These are phyloP conservation scores for Teleogryllus oceanicus DNA, from an alignment of 2,888 invertebrate species.

Conservation along the genomic window DNA sequence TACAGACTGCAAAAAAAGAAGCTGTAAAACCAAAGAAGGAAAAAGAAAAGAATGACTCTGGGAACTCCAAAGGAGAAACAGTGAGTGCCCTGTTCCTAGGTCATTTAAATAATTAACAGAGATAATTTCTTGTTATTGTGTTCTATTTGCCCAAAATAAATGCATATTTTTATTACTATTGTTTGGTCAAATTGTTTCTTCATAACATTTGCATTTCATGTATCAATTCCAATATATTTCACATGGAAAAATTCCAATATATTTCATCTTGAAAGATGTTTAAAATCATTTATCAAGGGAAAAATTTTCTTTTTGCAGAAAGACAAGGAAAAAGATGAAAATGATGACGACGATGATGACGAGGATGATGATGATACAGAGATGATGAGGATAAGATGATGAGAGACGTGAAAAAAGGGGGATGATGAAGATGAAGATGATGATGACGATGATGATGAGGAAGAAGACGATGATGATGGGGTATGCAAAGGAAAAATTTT, in stretches of 20 bases:
- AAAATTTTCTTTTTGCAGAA: constrained; percentile 19
- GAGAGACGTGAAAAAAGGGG: too few relatives aligned
- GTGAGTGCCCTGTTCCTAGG: background rate
- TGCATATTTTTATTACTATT: background rate
- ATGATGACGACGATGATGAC: constrained; percentile 41
- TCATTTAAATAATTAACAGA: background rate
- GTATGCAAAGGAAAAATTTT: background rate
- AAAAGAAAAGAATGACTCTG: constrained; percentile 26
- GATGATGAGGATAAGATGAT: constrained; percentile 32
- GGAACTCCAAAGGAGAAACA: constrained; percentile 11
- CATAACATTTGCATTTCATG: background rate
- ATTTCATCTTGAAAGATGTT: background rate
- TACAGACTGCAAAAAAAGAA: constrained; percentile 26
- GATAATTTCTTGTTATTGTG: background rate
- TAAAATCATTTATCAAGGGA: background rate
- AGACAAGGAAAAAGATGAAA: constrained; percentile 31
- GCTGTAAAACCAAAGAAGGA: constrained; percentile 31
- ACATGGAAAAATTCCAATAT: too few relatives aligned
- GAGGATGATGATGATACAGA: constrained; percentile 42
- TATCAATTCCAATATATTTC: background rate
- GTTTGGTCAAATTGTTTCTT: background rate
- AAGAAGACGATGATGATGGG: constrained; percentile 26
- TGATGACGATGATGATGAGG: constrained; percentile 29
- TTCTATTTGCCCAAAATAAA: background rate
- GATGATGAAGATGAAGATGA: constrained; percentile 29